Percentiles rank a stretch among this genome's conserved stretches.
phyloP scores from a whole-genome alignment of 1,140 invertebrate species.

The Bombus ignitus region DNA sequence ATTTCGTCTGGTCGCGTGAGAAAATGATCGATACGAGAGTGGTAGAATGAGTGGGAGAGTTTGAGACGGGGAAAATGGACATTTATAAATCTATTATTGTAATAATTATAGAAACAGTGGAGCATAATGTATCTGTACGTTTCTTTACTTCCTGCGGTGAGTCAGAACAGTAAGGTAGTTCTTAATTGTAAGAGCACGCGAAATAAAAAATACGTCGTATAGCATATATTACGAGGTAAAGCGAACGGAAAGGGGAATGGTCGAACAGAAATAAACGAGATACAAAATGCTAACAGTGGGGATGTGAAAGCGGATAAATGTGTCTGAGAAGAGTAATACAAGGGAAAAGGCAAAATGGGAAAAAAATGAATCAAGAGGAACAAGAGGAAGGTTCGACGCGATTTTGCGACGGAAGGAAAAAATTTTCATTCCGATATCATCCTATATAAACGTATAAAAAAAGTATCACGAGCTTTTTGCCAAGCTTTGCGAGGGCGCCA shows the following conservation, averaged over 20 bases:
- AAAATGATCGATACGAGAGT: neutral
- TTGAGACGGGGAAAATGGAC: neutral
- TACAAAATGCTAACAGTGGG: neutral
- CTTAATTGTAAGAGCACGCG: conserved; percentile 34
- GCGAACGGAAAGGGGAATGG: conserved; percentile 24
- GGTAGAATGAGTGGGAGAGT: conserved; percentile 9
- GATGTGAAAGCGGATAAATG: neutral
- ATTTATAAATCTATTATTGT: conserved; percentile 67
- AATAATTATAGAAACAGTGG: conserved; percentile 54
- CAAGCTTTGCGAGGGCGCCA: conserved; percentile 52
- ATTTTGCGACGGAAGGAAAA: neutral
- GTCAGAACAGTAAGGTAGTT: conserved; percentile 36
- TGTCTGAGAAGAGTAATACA: neutral
- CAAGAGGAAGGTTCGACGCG: conserved; percentile 24
- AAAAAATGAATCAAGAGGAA: neutral
- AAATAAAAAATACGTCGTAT: conserved; percentile 12
- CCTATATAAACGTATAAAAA: conserved; percentile 64
- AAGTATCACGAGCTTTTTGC: conserved; percentile 65
- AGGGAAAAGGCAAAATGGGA: neutral
- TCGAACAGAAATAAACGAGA: conserved; percentile 4
- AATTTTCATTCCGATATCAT: conserved; percentile 57
- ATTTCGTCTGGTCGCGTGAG: conserved; percentile 3
- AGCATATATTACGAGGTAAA: conserved; percentile 15
- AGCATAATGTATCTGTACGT: conserved; percentile 54
- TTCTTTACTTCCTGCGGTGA: conserved; percentile 53